Conservation (phyloP, 2,797 vertebrate genomes). For the Urocyon cinereoargenteus region DNA sequence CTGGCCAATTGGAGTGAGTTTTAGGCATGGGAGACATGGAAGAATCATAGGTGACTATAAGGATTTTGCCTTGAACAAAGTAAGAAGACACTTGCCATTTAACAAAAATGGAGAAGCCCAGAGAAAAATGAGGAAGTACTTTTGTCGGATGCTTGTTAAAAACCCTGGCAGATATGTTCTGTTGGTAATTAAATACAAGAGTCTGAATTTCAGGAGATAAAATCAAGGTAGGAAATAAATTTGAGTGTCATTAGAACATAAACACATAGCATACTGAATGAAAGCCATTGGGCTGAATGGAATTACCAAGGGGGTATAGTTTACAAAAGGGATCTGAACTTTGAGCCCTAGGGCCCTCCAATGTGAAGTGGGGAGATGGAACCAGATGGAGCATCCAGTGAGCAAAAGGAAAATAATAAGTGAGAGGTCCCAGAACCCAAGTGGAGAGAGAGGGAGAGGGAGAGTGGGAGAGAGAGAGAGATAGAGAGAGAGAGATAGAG, state of each 20-base stretch:
- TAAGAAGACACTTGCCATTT: neutral
- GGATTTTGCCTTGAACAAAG: neutral
- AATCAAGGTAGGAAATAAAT: neutral
- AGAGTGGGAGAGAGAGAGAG: neutral
- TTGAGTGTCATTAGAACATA: neutral
- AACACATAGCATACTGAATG: neutral
- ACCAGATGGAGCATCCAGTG: neutral
- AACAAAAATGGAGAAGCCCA: neutral
- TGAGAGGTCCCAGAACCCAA: neutral
- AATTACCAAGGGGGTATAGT: neutral
- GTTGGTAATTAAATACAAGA: neutral
- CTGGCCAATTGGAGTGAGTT: neutral
- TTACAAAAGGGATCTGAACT: neutral
- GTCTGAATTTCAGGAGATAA: neutral
- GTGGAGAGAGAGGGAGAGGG: no score
- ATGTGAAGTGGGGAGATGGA: neutral
- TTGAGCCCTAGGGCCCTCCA: neutral
- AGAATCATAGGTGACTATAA: neutral
- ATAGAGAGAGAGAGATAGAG: no score
- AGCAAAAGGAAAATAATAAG: neutral
- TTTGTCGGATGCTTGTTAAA: neutral
- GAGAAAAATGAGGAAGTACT: neutral
- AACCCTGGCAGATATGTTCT: accelerated
- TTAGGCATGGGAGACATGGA: neutral
- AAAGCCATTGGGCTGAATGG: neutral